Percentiles rank a stretch among this genome's conserved stretches.
phyloP scores from a whole-genome alignment of 2,888 invertebrate genomes.

The Digitonthophagus gazella region DNA sequence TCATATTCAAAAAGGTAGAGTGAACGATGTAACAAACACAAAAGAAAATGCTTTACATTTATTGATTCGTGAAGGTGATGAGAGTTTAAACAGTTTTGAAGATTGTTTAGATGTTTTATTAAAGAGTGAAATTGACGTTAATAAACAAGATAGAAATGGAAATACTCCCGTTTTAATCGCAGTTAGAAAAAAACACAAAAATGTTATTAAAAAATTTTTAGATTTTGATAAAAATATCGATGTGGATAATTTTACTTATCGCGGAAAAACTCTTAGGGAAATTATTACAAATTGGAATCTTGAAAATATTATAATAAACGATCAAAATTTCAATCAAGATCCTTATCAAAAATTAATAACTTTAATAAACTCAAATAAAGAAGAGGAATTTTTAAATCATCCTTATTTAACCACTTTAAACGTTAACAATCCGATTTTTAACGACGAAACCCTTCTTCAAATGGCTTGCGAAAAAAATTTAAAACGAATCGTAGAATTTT shows the following conservation, averaged over 20 bases:
- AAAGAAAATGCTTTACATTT: not conserved
- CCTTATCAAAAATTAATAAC: constrained; percentile 19
- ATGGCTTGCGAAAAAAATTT: not conserved
- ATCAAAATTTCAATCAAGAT: not conserved
- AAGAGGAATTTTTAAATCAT: constrained; percentile 38
- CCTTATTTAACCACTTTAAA: not conserved
- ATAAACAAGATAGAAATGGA: not conserved
- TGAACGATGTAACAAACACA: not conserved
- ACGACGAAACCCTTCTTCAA: not conserved
- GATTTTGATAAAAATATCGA: not conserved
- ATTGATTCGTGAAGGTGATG: not conserved
- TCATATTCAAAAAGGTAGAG: not conserved
- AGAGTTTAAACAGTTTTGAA: not conserved
- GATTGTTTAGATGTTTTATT: not conserved
- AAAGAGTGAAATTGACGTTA: not conserved
- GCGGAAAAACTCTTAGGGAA: not conserved
- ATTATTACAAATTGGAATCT: not conserved
- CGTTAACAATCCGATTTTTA: not conserved
- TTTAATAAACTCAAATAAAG: constrained; percentile 34
- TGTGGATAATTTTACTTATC: not conserved
- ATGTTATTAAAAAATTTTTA: not conserved
- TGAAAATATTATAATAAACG: not conserved
- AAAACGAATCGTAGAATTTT: not conserved
- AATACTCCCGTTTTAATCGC: not conserved
- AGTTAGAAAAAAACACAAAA: not conserved